A percentile compares a stretch with the other conserved stretches of the same genome.
Conservation (phyloP, 2,113 vertebrate genomes). For the Diphyllodes magnificus region DNA sequence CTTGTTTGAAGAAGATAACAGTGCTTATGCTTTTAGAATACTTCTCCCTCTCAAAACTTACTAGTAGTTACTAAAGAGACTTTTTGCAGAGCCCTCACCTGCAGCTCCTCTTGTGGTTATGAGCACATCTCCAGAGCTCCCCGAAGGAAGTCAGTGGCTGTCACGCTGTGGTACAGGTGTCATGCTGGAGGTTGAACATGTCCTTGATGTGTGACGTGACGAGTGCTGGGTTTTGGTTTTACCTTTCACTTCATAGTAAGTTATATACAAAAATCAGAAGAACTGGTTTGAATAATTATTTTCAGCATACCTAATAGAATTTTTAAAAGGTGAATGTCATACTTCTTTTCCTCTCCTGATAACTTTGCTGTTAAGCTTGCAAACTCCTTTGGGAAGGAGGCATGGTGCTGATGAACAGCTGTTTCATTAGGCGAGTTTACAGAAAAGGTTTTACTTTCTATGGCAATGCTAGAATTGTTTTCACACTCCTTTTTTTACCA, state of each 20-base stretch:
- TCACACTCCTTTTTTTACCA: not conserved
- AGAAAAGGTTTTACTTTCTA: not conserved
- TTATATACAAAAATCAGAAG: not conserved
- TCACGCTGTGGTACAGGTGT: rapidly evolving
- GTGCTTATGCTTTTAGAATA: not conserved
- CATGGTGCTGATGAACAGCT: not conserved
- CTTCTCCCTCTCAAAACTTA: not conserved
- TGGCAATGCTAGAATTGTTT: not conserved
- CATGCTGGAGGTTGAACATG: not conserved
- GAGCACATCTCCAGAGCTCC: not conserved
- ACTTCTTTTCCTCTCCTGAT: not conserved
- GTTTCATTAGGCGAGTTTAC: not conserved
- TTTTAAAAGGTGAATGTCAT: not conserved
- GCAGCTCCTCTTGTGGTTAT: not conserved
- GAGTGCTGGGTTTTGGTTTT: not conserved
- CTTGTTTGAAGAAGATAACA: not conserved
- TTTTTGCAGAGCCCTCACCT: not conserved
- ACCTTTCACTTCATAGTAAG: not conserved
- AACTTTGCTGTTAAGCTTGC: not conserved
- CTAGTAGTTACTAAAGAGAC: not conserved
- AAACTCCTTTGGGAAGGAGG: not conserved
- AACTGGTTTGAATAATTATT: not conserved
- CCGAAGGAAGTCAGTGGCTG: not conserved
- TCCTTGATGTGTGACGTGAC: not conserved
- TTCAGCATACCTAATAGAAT: not conserved